Conservation (phyloP, 2,888 invertebrate genomes). For the Drosophila neotestacea region DNA sequence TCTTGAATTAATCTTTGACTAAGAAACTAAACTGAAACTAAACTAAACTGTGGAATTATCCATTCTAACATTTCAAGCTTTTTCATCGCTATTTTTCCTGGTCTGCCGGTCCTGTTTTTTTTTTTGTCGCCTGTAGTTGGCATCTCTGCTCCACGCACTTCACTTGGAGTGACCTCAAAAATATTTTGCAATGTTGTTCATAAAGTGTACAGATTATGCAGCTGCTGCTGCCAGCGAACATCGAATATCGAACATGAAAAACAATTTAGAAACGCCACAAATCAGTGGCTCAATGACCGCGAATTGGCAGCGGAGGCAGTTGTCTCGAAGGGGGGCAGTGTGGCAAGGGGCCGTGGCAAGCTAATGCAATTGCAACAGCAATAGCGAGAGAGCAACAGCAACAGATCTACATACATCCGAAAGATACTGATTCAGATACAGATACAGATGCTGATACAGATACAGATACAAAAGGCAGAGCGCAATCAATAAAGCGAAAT, state of each 20-base stretch:
- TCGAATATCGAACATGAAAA: constrained; percentile 71
- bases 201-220: constrained; percentile 76
- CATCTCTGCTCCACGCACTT: constrained; percentile 35
- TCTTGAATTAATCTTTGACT: no score
- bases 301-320: constrained; percentile 34
- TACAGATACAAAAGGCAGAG: constrained; percentile 9
- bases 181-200: constrained; percentile 55
- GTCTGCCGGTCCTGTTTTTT: no score
- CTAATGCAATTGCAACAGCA: constrained; percentile 19
- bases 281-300: constrained; percentile 79
- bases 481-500: constrained; percentile 74
- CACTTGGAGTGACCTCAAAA: constrained; percentile 33
- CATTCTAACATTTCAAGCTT: not conserved
- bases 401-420: constrained; percentile 3
- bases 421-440: constrained; percentile 4
- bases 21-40: no score
- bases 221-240: constrained; percentile 28
- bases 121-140: no score
- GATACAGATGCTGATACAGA: not conserved
- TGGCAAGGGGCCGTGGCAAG: constrained; percentile 37
- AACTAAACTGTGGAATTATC: no score
- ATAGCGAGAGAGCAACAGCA: not conserved
- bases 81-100: no score
- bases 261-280: constrained; percentile 79
- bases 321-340: no score